Base-by-base conservation (phyloP, 92 coral and sea anemone genomes). In the Paragorgia papillata region DNA sequence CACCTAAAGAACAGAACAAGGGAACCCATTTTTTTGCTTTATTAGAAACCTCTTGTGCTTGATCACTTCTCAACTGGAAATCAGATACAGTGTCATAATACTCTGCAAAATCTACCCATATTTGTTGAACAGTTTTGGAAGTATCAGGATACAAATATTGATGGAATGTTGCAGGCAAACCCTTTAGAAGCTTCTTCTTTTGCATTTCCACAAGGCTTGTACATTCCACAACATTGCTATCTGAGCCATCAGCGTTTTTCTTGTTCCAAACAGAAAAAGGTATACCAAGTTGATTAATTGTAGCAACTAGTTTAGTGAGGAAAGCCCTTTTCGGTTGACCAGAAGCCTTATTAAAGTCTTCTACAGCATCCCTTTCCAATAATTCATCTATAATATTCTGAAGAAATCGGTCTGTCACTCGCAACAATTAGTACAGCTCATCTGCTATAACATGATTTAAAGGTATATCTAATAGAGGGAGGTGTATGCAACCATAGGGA, bases 331-430 rank as follows among this genome's bases (percentile, higher is more conserved):
- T 83, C 0, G 67, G 70, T 48, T 75, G 51, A 12, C 85, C 62
- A 4, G 33, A 17, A 14, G 50, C 18, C 22, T 77, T 77, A 19
- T 40, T 27, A 13, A 82, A 61, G 58, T 87, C 79, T 56, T 79
- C 84, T n/a, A 64, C 57, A 20, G 80, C 83, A 73, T n/a, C 91
- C 58, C 88, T 84, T 41, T 87, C 86, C 41, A 78, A 22, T 12
- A 57, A 79, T 24, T 90, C 88, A 32, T 57, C 78, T 25, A 87
- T 74, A 3, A 90, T 54, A 59, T 87, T 90, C 56, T 84, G 46
- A 1, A 83, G 50, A 0, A 85, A 85, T 28, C 84, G 82, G 80
- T 85, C 92, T 20, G 89, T 89, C 25, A 89, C 76, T 57, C 85
- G 50, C 26, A 88, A 51, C 20, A 85, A 62, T 24, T 85, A 35